Percentiles rank a stretch among this genome's conserved stretches.
Evolutionary conservation across 1,140 invertebrate species (phyloP).

Genomic region (Thrips palmi): DNA sequence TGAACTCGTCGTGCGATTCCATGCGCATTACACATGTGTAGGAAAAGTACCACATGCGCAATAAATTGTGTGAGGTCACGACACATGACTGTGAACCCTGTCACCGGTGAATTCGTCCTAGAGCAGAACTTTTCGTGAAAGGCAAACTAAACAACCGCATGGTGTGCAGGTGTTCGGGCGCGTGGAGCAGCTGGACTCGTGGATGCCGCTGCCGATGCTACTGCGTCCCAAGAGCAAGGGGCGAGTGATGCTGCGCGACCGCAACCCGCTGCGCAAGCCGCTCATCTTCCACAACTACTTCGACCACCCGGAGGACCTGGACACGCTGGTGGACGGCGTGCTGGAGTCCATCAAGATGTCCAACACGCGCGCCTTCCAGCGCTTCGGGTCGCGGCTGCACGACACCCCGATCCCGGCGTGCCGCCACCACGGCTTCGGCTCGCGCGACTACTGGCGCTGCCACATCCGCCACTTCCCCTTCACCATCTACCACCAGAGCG

Average conservation of each 20-base stretch:
- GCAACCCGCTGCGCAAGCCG: constrained; percentile 55
- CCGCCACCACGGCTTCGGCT: constrained; percentile 35
- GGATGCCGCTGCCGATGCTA: constrained; percentile 46
- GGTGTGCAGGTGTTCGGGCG: constrained; percentile 30
- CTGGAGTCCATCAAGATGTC: constrained; percentile 34
- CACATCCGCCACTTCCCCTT: constrained; percentile 41
- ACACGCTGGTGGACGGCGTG: constrained; percentile 40
- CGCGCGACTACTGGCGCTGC: constrained; percentile 56
- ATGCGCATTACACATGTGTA: no score
- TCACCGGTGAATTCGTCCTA: no score
- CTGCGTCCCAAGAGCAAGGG: constrained; percentile 57
- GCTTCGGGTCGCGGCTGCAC: constrained; percentile 35
- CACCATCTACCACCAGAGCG: constrained; percentile 58
- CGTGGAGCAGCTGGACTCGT: constrained; percentile 31
- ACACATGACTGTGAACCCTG: no score
- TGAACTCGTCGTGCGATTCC: no score
- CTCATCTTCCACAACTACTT: constrained; percentile 70
- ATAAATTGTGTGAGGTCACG: no score
- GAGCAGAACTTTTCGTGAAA: no score
- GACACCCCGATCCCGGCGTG: constrained; percentile 42
- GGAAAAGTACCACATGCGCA: no score
- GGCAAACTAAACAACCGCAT: no score
- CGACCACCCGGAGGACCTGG: constrained; percentile 37
- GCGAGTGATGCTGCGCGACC: constrained; percentile 40
- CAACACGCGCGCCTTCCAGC: constrained; percentile 34